Evolutionary conservation across 2,797 vertebrate genomes (phyloP), one percentile per base, ranked within the genome.

Genomic region (Champsocephalus esox): DNA sequence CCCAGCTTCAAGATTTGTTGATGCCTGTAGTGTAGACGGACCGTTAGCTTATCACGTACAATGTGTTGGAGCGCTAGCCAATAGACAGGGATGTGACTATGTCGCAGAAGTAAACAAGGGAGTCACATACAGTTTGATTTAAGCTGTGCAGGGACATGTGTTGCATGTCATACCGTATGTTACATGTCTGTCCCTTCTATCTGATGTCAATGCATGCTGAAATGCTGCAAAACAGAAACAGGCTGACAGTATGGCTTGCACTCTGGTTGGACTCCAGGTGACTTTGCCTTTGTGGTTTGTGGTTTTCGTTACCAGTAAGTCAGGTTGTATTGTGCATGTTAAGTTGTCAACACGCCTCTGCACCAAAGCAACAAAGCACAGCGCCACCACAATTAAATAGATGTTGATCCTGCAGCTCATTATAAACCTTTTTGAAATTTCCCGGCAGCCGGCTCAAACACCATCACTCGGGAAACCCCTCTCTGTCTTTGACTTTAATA

Each of bases 401-500:
- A 76, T 77, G 66, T 12, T 16, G 51, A 54, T 77, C 79, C 59
- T 67, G 75, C 45, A 58, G 50, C 52, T 75, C 38, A 52, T 79
- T 77, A 61, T 61, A 85, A 88, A 70, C 48, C 54, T 45, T 50
- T 38, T 68, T 57, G 60, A 75, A 65, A 72, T 52, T 70, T 38
- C 44, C 66, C 48, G 5, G 43, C 66, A 57, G 38, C 16, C 3
- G 14, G 9, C 50, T 74, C 48, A 78, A 73, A 78, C 56, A 24
- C 38, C 32, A 49, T 83, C 70, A 12, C 78, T 85, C 72, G 64
- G 9, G 45, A 46, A 68, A 21, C 52, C 8, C 0, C 55, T 59
- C 58, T 73, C 28, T 24, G 19, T 67, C 68, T 83, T 82, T 77
- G 49, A 81, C 70, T 74, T 67, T 66, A 44, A 70, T 91, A 91